Percentiles rank a stretch among this genome's conserved stretches.
Evolutionary conservation across 2,797 vertebrate genomes (phyloP).

Genomic region (Cossypha caffra): DNA sequence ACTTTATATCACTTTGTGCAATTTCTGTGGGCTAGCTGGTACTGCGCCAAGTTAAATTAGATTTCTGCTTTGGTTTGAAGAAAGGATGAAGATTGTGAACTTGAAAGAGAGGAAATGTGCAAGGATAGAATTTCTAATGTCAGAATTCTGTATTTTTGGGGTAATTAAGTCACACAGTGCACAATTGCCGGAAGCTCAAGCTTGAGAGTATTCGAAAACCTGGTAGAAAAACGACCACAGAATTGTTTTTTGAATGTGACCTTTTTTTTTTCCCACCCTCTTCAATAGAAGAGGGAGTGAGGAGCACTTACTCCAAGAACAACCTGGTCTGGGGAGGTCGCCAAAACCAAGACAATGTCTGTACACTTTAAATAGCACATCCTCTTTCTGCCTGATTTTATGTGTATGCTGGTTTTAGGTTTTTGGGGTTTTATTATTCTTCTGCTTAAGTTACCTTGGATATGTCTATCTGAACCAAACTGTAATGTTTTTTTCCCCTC

Average conservation of each 20-base stretch:
- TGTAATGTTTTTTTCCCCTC: slow-evolving; percentile 70
- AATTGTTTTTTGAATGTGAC: not conserved
- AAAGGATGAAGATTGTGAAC: not conserved
- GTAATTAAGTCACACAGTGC: not conserved
- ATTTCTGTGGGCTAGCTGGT: not conserved
- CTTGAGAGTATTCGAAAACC: not conserved
- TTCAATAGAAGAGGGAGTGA: not conserved
- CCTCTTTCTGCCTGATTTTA: slow-evolving; percentile 5
- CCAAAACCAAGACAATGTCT: not conserved
- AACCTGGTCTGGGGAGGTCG: not conserved
- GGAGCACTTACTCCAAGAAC: not conserved
- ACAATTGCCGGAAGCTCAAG: not conserved
- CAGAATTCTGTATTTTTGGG: not conserved
- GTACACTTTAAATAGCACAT: not conserved
- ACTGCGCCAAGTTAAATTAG: not conserved
- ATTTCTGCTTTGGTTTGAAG: slow-evolving; percentile 20
- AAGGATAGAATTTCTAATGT: not conserved
- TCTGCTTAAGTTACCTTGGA: not conserved
- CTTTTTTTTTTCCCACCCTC: not conserved
- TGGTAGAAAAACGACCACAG: not conserved
- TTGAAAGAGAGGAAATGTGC: not conserved
- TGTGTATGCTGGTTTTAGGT: not conserved
- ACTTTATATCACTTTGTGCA: not conserved
- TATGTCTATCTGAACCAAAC: slow-evolving; percentile 58
- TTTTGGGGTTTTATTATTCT: not conserved